Percentiles rank a stretch among this genome's conserved stretches.
These are phyloP conservation scores for Accipiter virgatus DNA, from an alignment of 2,113 vertebrate genomes.

Conservation along the genomic window DNA sequence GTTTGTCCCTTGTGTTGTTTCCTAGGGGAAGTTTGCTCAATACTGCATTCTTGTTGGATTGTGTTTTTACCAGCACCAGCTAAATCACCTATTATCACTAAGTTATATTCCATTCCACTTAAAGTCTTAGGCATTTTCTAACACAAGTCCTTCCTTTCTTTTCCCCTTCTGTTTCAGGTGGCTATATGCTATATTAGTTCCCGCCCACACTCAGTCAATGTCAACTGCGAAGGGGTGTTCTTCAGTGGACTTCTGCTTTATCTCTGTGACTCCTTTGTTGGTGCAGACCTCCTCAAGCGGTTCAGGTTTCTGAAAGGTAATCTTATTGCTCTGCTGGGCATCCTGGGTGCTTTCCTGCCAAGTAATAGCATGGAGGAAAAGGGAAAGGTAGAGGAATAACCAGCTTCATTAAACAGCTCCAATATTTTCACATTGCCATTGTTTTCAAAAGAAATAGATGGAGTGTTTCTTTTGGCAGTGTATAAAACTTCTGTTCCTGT, in stretches of 20 bases:
- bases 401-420: neutral
- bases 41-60: neutral
- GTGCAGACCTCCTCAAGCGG: slow-evolving; percentile 90
- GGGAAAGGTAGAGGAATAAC: neutral
- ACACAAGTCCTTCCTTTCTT: neutral
- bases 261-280: slow-evolving; percentile 96
- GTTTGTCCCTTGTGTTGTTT: accelerated
- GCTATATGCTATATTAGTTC: slow-evolving; percentile 93
- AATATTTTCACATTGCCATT: neutral
- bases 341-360: neutral
- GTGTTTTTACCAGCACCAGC: neutral
- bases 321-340: neutral
- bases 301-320: slow-evolving; percentile 96
- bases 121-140: neutral
- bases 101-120: neutral
- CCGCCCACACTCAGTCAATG: slow-evolving; percentile 92
- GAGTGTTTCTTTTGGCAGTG: neutral
- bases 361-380: neutral
- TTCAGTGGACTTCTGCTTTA: slow-evolving; percentile 97
- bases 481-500: neutral
- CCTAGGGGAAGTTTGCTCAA: neutral
- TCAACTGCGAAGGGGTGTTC: slow-evolving; percentile 86
- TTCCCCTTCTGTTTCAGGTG: slow-evolving; percentile 75
- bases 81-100: neutral
- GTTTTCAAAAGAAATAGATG: neutral